Evolutionary conservation across 2,113 vertebrate genomes (phyloP), one percentile per base, ranked within the genome.

Genomic region (Trematocara zebra): DNA sequence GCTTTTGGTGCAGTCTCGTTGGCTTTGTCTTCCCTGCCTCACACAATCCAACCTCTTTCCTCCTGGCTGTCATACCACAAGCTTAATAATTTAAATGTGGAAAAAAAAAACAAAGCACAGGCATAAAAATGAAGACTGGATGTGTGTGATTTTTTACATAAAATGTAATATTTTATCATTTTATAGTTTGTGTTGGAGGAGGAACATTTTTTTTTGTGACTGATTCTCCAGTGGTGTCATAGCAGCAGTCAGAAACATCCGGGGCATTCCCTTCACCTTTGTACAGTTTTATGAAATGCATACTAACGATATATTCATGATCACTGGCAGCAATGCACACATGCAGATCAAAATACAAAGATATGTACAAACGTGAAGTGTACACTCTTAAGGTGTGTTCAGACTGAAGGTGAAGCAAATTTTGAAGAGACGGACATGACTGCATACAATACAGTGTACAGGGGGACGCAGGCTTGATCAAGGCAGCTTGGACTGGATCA

Each of bases 321-420:
- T 93, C 90, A 95, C 88, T 93, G 87, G 91, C 92, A 93, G 89
- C 89, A 93, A 92, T 94, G 92, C 93, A 95, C 84, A 95, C 95
- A 95, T 96, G 95, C 95, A 95, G 89, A 86, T 94, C 86, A 92
- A 93, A 93, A 95, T 93, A 95, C 92, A 95, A 86, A 89, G 79
- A 88, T 93, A 95, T 94, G 89, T 92, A 93, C 92, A 95, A 82
- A 94, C 35, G 85, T 89, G 89, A 93, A 94, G 88, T 86, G 92
- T 88, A 93, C 86, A 89, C 88, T 87, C 78, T 79, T 52, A 72
- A 91, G 85, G 85, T 91, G 87, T 91, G 86, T 87, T 90, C 85
- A 90, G 87, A 88, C 89, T 57, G 85, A 91, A 92, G 12, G 28
- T 61, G 54, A 86, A 93, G 91, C 84, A 64, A 74, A 87, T 47